A percentile compares a stretch with the other conserved stretches of the same genome.
These are phyloP conservation scores for Meriones unguiculatus DNA, from an alignment of 2,113 vertebrate species.

Conservation along the genomic window DNA sequence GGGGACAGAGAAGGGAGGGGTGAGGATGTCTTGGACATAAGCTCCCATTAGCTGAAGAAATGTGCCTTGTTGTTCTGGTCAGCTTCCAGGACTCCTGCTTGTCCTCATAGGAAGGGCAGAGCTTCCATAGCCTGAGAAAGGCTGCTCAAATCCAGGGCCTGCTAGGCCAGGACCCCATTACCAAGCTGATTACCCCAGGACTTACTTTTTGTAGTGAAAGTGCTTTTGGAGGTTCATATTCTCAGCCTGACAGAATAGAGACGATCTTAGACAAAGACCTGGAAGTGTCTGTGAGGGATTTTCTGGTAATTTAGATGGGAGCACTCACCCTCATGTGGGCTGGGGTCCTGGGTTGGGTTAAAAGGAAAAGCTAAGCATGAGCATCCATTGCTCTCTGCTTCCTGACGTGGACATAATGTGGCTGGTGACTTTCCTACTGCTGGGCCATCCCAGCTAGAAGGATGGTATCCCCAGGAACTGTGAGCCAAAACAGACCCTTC, in stretches of 20 bases:
- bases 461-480: not conserved
- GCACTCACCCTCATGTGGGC: not conserved
- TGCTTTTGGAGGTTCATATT: not conserved
- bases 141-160: not conserved
- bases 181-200: not conserved
- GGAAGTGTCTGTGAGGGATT: not conserved
- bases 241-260: not conserved
- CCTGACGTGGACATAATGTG: too few relatives aligned
- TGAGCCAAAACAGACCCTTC: not conserved
- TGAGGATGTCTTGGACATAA: slow-evolving; percentile 37
- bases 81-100: not conserved
- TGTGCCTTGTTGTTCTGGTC: not conserved
- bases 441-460: not conserved
- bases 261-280: not conserved
- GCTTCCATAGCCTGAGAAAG: not conserved
- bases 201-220: slow-evolving; percentile 75
- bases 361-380: not conserved
- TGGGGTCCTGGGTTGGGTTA: not conserved
- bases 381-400: not conserved
- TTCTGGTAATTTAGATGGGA: not conserved
- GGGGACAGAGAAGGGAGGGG: not conserved
- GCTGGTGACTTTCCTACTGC: not conserved
- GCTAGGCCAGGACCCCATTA: not conserved
- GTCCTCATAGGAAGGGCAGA: slow-evolving; percentile 25
- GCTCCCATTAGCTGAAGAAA: slow-evolving; percentile 32